phyloP scores from a whole-genome alignment of 1,140 invertebrate species.

The Trialeurodes vaporariorum region DNA sequence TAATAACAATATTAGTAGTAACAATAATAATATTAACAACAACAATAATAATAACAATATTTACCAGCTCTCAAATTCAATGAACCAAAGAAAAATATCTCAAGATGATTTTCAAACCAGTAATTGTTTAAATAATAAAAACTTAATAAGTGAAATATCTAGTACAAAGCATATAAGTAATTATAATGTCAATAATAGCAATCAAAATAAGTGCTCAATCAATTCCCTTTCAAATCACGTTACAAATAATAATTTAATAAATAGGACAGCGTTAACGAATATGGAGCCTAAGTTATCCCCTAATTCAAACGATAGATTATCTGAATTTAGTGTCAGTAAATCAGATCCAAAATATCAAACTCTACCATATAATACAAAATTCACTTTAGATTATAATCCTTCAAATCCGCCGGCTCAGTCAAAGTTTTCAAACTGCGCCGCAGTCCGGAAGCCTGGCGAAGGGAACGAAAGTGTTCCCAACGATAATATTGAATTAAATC shows the following conservation, averaged over 20 bases:
- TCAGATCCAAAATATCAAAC: conserved; percentile 89
- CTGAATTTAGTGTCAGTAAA: conserved; percentile 39
- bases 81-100: conserved; percentile 25
- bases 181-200: neutral
- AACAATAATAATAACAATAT: conserved; percentile 30
- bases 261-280: neutral
- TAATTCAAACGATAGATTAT: neutral
- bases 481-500: neutral
- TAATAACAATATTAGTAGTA: conserved; percentile 30
- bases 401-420: too few species aligned
- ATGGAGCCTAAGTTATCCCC: neutral
- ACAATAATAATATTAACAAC: conserved; percentile 21
- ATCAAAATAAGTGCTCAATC: conserved; percentile 1
- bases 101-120: conserved; percentile 4
- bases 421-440: conserved; percentile 5
- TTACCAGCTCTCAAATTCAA: conserved; percentile 32
- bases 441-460: conserved; percentile 11
- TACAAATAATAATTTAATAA: neutral
- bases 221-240: too few species aligned
- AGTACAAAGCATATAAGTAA: conserved; percentile 5
- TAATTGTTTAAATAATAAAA: conserved; percentile 7
- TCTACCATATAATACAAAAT: conserved; percentile 59
- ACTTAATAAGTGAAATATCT: conserved; percentile 24
- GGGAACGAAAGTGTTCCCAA: conserved; percentile 10
- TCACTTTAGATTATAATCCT: conserved; percentile 19